Base-by-base conservation (phyloP, 2,888 invertebrate species). In the Cheilosia soror region DNA sequence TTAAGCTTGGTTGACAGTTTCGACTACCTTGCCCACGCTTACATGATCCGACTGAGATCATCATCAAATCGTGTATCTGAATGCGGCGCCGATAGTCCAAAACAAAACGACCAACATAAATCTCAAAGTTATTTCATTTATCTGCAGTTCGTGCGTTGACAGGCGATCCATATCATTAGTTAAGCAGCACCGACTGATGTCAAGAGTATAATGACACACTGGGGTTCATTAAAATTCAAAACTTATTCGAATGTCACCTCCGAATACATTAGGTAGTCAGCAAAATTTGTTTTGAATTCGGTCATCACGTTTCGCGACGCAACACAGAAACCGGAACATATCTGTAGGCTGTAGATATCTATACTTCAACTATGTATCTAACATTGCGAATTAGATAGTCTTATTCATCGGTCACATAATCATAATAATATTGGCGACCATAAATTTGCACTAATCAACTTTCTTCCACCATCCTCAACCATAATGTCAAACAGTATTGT, bases 381-480 rank as follows among this genome's bases (percentile, higher is more conserved):
- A 47, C 33, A 53, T 77, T 78, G 63, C 69, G 55, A 71, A 78
- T 78, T 63, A 25, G 29, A 63, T 37, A 63, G 20, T 31, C 11
- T 15, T 47, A n/a, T 33, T 27, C 44, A 9, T 11, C 6, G 63
- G 44, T 71, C 69, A 78, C 57, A 57, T 71, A 78, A 78, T 37
- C 69, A 33, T 20, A 47, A 33, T 20, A 47, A 15, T 20, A 20
- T 44, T 15, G 13, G 44, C 44, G 6, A 6, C 5, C 5, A 15
- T 37, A 51, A 44, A 51, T 69, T 51, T 51, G 20, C 33, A 37
- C 31, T 20, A 4, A 15, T 11, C 58, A 11, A 77, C 69, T 77
- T 77, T 77, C 68, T 77, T 69, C 69, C 55, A 62, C 2, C 49
- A 47, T 42, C 33, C 31, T 5, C 33, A 44, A 57, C n/a, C 53